Evolutionary conservation across 2,797 vertebrate genomes (phyloP).

Genomic region (Momotus momota): DNA sequence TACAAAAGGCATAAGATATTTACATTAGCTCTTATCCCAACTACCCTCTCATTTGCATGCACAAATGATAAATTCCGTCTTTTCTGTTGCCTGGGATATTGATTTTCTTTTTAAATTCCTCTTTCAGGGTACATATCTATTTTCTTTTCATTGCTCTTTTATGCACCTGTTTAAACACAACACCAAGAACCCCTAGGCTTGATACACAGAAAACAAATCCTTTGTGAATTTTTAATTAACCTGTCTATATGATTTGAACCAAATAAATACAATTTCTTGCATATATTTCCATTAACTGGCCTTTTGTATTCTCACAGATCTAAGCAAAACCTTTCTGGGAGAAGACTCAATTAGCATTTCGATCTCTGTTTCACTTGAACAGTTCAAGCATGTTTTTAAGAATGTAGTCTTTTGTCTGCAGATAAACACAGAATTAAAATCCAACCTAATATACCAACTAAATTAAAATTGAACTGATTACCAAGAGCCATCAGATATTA

Average conservation of each 20-base stretch:
- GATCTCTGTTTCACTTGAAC: slow-evolving; percentile 53
- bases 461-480: slow-evolving; percentile 49
- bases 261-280: slow-evolving; percentile 56
- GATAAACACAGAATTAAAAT: slow-evolving; percentile 54
- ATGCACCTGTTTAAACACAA: slow-evolving; percentile 46
- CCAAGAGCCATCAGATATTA: background rate
- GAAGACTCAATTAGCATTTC: slow-evolving; percentile 70
- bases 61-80: slow-evolving; percentile 23
- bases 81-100: slow-evolving; percentile 32
- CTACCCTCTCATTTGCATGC: slow-evolving; percentile 25
- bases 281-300: slow-evolving; percentile 60
- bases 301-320: slow-evolving; percentile 50
- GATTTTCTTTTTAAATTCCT: slow-evolving; percentile 52
- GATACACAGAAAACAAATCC: slow-evolving; percentile 35
- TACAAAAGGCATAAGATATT: slow-evolving; percentile 14
- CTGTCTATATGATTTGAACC: slow-evolving; percentile 42
- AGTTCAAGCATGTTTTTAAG: slow-evolving; percentile 44
- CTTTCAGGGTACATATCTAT: slow-evolving; percentile 24
- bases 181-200: slow-evolving; percentile 29
- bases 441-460: background rate
- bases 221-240: slow-evolving; percentile 71
- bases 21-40: background rate
- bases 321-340: slow-evolving; percentile 55
- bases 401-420: slow-evolving; percentile 40
- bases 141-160: slow-evolving; percentile 38